Evolutionary conservation across 2,888 invertebrate genomes (phyloP).

Genomic region (Lasioglossum villosulum): DNA sequence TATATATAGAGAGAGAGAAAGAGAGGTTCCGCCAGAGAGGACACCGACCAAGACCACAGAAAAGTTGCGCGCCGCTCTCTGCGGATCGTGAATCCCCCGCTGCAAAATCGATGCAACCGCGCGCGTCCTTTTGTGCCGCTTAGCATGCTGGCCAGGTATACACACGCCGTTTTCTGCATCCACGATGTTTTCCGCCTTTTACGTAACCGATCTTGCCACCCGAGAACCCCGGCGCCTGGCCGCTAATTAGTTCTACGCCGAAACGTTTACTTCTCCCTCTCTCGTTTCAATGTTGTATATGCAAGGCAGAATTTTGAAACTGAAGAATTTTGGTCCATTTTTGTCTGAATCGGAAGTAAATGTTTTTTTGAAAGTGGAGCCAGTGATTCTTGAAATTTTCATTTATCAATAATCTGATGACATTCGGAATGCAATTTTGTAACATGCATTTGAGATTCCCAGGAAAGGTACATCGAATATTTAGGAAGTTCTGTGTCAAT

Average conservation of each 20-base stretch:
- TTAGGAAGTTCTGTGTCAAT: neutral
- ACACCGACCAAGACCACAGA: constrained; percentile 35
- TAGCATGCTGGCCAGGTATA: constrained; percentile 18
- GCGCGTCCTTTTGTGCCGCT: neutral
- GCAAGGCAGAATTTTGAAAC: too few relatives aligned
- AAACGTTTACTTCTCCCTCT: neutral
- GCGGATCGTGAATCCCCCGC: constrained; percentile 6
- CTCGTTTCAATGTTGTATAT: neutral
- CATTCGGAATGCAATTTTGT: neutral
- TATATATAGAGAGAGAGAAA: neutral
- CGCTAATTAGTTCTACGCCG: neutral
- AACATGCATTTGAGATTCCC: neutral
- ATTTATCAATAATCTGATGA: neutral
- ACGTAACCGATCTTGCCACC: neutral
- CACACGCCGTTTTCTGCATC: neutral
- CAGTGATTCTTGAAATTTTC: neutral
- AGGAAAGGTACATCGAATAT: neutral
- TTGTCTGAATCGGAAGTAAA: too few relatives aligned
- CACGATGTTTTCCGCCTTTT: constrained; percentile 7
- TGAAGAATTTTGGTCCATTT: neutral
- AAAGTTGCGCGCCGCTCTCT: constrained; percentile 31
- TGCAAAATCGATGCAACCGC: constrained; percentile 1
- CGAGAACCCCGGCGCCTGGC: neutral
- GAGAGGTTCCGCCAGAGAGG: neutral
- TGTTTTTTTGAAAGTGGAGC: neutral